These are phyloP conservation scores for Collichthys lucidus DNA, from an alignment of 2,113 vertebrate genomes.

Conservation along the genomic window DNA sequence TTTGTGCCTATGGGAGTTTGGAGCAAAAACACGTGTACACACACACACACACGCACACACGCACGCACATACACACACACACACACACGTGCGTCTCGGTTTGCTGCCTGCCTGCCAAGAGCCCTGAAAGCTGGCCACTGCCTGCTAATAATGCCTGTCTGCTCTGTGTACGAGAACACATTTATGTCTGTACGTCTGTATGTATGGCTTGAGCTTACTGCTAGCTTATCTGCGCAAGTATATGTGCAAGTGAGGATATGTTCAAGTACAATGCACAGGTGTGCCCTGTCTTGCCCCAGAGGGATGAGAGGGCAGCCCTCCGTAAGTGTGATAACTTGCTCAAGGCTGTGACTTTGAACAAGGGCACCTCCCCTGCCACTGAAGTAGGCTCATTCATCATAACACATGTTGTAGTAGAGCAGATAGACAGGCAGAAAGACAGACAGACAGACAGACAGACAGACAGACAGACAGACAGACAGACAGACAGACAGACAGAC, in stretches of 20 bases:
- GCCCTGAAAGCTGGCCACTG: constrained; percentile 25
- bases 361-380: constrained; percentile 38
- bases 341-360: constrained; percentile 63
- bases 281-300: constrained; percentile 31
- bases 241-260: background rate
- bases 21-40: background rate
- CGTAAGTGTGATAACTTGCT: constrained; percentile 53
- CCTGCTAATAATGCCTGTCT: constrained; percentile 33
- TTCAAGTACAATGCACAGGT: constrained; percentile 33
- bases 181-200: background rate
- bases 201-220: background rate
- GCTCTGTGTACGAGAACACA: constrained; percentile 10
- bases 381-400: constrained; percentile 55
- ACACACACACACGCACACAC: background rate
- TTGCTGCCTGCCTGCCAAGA: constrained; percentile 34
- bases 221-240: background rate
- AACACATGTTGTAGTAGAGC: constrained; percentile 14
- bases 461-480: no score
- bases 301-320: constrained; percentile 54
- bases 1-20: constrained; percentile 20
- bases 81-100: background rate
- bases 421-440: constrained; percentile 2
- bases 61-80: background rate
- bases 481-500: no score
- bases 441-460: no score